Evolutionary conservation across 2,888 invertebrate species (phyloP), one percentile per base, ranked within the genome.

Genomic region (Unio delphinus): DNA sequence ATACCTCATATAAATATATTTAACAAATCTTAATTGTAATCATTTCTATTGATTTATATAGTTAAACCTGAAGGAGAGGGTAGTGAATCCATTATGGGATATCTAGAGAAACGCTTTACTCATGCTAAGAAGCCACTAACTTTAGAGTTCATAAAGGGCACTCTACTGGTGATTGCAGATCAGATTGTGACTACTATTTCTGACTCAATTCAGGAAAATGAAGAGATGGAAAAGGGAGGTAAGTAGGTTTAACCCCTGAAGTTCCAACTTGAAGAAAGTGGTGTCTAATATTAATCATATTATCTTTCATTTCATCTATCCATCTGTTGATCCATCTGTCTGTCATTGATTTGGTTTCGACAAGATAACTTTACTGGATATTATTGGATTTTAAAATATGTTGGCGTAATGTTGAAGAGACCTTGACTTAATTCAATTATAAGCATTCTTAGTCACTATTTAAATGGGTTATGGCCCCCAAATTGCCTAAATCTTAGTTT

Each of bases 181-280:
- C 83, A 86, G 73, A 88, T 87, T 79, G 84, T 89, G 34, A 76
- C 85, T 23, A 86, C 86, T 15, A 78, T 89, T 58, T 78, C 85
- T 28, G 88, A 89, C 65, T 83, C 85, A 59, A 83, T 89, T 66
- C 76, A 84, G 55, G 87, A 88, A 63, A 86, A 84, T 75, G 84
- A 83, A 45, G 80, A 80, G 64, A 74, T 83, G 28, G 86, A 86
- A 20, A 81, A 80, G 64, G 74, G 76, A 71, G 82, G 84, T 86
- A 72, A 63, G 69, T 63, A 28, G 55, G 28, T 34, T 30, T n/a
- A 45, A 45, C 45, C 11, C 15, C 8, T 45, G 2, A 11, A 15
- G 18, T n/a, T 6, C 26, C 6, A 60, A 5, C 6, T 60, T 30
- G 60, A 17, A 23, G 6, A n/a, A 60, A 23, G 23, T 17, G 26